Conservation (phyloP, 2,797 vertebrate genomes). For the Lagorchestes hirsutus region DNA sequence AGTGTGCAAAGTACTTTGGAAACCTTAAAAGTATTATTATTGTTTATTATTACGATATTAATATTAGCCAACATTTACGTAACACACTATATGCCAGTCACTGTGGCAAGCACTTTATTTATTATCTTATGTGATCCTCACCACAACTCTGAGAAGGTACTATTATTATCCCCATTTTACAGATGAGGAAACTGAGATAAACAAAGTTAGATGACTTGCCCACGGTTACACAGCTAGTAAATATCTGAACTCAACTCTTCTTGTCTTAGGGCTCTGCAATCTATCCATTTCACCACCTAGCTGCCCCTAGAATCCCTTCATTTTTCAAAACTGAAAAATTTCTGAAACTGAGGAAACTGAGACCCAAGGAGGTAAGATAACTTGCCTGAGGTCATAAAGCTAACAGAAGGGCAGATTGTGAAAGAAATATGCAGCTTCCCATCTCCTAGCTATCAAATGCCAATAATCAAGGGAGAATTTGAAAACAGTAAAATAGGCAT, state of each 20-base stretch:
- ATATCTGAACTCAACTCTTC: neutral
- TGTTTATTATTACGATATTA: neutral
- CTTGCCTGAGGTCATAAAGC: neutral
- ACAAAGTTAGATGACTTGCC: neutral
- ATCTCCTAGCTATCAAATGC: neutral
- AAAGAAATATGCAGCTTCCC: neutral
- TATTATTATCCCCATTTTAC: neutral
- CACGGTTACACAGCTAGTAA: neutral
- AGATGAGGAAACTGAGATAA: neutral
- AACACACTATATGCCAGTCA: neutral
- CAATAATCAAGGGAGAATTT: neutral
- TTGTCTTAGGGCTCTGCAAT: neutral
- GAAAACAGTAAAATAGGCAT: neutral
- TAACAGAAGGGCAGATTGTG: neutral
- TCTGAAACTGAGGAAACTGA: neutral
- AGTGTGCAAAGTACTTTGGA: neutral
- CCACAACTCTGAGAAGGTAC: neutral
- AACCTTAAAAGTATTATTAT: neutral
- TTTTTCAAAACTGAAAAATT: neutral
- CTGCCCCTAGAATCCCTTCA: neutral
- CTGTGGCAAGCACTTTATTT: neutral
- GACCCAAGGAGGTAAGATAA: neutral
- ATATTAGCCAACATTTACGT: neutral
- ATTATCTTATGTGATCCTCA: neutral
- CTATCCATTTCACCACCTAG: neutral